phyloP scores from a whole-genome alignment of 2,113 vertebrate genomes.

The Pangasianodon hypophthalmus region DNA sequence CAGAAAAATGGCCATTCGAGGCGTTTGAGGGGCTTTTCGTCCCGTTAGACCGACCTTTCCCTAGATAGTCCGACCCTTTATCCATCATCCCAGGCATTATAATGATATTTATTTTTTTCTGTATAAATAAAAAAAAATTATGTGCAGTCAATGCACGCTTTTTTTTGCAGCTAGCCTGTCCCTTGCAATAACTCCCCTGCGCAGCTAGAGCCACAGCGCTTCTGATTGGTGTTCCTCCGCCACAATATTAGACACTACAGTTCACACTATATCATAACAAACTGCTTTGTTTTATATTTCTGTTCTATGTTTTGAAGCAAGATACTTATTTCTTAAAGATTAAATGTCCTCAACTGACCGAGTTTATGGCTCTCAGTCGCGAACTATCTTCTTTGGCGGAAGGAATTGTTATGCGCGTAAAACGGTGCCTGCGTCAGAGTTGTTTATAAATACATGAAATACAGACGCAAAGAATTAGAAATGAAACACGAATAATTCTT shows the following conservation, averaged over 20 bases:
- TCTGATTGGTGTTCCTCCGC: conserved; percentile 59
- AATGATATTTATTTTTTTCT: conserved; percentile 13
- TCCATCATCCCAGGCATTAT: conserved; percentile 94
- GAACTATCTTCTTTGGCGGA: conserved; percentile 66
- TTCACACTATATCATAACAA: neutral
- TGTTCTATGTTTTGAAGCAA: neutral
- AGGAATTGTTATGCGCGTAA: conserved; percentile 52
- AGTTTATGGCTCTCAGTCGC: no score
- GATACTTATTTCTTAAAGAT: neutral
- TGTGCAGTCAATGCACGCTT: conserved; percentile 49
- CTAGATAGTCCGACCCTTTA: conserved; percentile 85
- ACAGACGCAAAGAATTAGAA: neutral
- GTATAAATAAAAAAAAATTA: neutral
- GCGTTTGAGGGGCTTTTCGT: conserved; percentile 87
- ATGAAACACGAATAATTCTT: neutral
- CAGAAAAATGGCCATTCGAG: conserved; percentile 88
- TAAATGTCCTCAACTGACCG: neutral
- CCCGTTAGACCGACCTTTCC: conserved; percentile 84
- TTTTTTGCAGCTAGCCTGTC: conserved; percentile 31
- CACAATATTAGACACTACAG: neutral
- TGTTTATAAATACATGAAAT: conserved; percentile 33
- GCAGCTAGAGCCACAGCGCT: conserved; percentile 56
- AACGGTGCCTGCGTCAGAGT: conserved; percentile 35
- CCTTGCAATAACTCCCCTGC: conserved; percentile 52
- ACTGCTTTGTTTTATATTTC: neutral